Evolutionary conservation across 2,888 invertebrate genomes (phyloP), one percentile per base, ranked within the genome.

Genomic region (Clivina fossor): DNA sequence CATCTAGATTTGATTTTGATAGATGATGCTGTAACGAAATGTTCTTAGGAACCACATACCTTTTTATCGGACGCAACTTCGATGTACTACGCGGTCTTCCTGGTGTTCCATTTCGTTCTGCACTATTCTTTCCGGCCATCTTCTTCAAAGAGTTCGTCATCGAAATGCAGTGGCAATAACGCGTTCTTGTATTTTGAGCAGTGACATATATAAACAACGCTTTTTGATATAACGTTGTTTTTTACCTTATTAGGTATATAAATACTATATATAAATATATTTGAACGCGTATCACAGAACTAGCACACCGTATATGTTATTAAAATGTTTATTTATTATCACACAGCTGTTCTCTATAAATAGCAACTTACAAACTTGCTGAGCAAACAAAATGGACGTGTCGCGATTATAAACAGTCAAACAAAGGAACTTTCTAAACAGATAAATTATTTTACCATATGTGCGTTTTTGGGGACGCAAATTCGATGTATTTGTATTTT

Each of bases 301-400:
- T 55, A 59, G 57, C 59, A 59, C 59, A 59, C 55, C 46, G 47
- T 58, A 54, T 33, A n/a, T 53, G 49, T 54, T 49, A 49, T 48
- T 35, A 47, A 51, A 51, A 26, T 53, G 46, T 57, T 58, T 58
- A n/a, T n/a, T n/a, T n/a, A 44, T 49, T 59, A 59, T 59, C 59
- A 59, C 59, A 59, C 59, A 59, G 57, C 59, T 59, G 59, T 57
- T 53, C 57, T 51, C 49, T 57, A 57, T 51, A 47, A 49, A 57
- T 59, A 59, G 55, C 46, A 37, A 43, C 51, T 57, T 48, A 53
- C 56, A 56, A 48, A 59, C 49, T 54, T 54, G 59, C 49, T 59
- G 59, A 54, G 49, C 57, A 59, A 59, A 71, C 72, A 72, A 72
- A 71, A 72, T 72, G 72, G 72, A 71, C 70, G 71, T 69, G 65